A percentile compares a stretch with the other conserved stretches of the same genome.
Conservation (phyloP, 2,113 vertebrate genomes). For the Rhineura floridana region DNA sequence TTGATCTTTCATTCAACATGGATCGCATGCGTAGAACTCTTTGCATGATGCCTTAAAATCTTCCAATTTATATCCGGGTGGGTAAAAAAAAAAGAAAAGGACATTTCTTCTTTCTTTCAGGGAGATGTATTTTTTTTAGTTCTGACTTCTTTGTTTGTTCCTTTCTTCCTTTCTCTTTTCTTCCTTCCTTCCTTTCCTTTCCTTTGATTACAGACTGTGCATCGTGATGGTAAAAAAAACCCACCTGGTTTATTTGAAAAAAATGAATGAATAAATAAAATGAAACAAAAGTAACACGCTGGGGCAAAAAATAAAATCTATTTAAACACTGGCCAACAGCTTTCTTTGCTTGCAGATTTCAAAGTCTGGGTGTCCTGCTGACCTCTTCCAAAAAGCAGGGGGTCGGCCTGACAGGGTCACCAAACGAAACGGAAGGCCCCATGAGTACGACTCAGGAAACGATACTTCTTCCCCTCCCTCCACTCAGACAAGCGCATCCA, state of each 20-base stretch:
- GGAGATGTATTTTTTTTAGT: slow-evolving; percentile 76
- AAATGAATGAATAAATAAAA: slow-evolving; percentile 6
- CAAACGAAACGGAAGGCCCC: slow-evolving; percentile 78
- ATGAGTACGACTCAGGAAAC: slow-evolving; percentile 96
- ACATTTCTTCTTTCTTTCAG: slow-evolving; percentile 76
- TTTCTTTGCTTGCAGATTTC: slow-evolving; percentile 93
- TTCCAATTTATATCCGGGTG: slow-evolving; percentile 75
- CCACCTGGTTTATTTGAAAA: slow-evolving; percentile 67
- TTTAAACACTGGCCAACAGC: slow-evolving; percentile 78
- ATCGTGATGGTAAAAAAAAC: slow-evolving; percentile 77
- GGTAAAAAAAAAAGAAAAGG: slow-evolving; percentile 71
- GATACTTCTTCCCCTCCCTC: slow-evolving; percentile 95
- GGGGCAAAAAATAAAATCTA: not conserved
- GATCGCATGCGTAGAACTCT: slow-evolving; percentile 77
- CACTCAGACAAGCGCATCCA: slow-evolving; percentile 84
- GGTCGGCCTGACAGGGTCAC: slow-evolving; percentile 73
- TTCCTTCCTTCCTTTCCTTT: not conserved
- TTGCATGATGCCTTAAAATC: slow-evolving; percentile 79
- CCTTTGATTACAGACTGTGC: slow-evolving; percentile 76
- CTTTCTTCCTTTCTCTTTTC: slow-evolving; percentile 56
- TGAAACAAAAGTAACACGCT: slow-evolving; percentile 42
- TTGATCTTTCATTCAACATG: slow-evolving; percentile 76
- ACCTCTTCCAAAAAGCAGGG: slow-evolving; percentile 83
- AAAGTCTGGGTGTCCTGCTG: slow-evolving; percentile 82
- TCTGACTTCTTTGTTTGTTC: slow-evolving; percentile 46